These are phyloP conservation scores for Periphyllus acericola DNA, from an alignment of 2,888 invertebrate species.

Conservation along the genomic window DNA sequence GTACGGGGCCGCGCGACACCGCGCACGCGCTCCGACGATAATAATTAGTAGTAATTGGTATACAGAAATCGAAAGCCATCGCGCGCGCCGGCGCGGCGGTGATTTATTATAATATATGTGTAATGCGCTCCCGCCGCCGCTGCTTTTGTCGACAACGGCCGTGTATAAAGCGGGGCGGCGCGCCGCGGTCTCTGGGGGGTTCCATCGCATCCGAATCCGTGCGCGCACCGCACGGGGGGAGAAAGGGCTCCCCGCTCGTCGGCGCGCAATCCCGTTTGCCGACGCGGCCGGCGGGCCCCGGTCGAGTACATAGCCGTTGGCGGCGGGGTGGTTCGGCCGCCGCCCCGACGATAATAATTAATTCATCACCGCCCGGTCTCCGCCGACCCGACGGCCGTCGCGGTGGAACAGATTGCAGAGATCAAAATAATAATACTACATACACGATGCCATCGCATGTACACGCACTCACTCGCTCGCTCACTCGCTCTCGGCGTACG, in stretches of 20 bases:
- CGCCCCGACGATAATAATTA: conserved; percentile 45
- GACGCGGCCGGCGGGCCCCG: conserved; percentile 3
- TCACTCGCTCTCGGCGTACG: no score
- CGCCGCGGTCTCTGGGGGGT: conserved; percentile 37
- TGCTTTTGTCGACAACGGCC: conserved; percentile 23
- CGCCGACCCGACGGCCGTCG: neutral
- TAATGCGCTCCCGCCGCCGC: neutral
- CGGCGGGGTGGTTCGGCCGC: neutral
- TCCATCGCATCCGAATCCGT: conserved; percentile 31
- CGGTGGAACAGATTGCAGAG: conserved; percentile 57
- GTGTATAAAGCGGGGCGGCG: neutral
- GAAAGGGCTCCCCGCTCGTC: neutral
- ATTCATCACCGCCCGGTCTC: conserved; percentile 18
- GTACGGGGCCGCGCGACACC: neutral
- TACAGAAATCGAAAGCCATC: neutral
- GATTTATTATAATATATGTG: conserved; percentile 17
- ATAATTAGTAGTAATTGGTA: conserved; percentile 25
- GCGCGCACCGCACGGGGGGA: neutral
- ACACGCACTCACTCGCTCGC: no score
- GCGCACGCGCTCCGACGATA: neutral
- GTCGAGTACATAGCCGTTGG: conserved; percentile 24
- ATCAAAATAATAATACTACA: conserved; percentile 54
- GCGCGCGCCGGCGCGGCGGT: neutral
- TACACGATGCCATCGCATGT: neutral
- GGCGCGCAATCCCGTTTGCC: conserved; percentile 7